A percentile compares a stretch with the other conserved stretches of the same genome.
Conservation (phyloP, 2,888 invertebrate species). For the Gymnocheta viridis region DNA sequence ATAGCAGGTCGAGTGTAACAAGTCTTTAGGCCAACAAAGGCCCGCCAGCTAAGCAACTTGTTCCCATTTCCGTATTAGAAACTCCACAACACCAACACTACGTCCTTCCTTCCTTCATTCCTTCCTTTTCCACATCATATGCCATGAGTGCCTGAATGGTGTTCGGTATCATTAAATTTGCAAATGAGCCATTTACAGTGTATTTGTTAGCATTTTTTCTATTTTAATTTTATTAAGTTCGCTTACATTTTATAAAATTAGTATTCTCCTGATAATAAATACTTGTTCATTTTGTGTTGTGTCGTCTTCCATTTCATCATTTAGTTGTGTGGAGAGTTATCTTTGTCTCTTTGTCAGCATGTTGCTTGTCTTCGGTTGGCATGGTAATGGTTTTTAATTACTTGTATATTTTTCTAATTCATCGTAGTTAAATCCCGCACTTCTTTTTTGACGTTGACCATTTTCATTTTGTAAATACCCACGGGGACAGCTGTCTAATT, state of each 20-base stretch:
- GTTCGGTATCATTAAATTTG: constrained; percentile 16
- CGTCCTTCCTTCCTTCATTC: too few relatives aligned
- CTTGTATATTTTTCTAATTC: constrained; percentile 45
- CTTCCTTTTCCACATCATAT: too few relatives aligned
- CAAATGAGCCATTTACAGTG: constrained; percentile 46
- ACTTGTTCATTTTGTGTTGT: constrained; percentile 26
- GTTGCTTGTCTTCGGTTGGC: constrained; percentile 1
- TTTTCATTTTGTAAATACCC: constrained; percentile 22
- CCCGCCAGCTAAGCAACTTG: neutral
- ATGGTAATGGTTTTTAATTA: constrained; percentile 65
- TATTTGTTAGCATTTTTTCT: constrained; percentile 26
- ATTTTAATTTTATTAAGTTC: constrained; percentile 49
- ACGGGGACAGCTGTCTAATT: constrained; percentile 26
- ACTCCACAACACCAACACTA: neutral
- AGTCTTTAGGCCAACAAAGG: neutral
- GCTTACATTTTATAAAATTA: constrained; percentile 29
- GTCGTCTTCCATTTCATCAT: constrained; percentile 1
- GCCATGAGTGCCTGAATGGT: neutral
- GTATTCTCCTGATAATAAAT: constrained; percentile 33
- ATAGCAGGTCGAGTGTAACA: neutral
- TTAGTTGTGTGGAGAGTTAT: neutral
- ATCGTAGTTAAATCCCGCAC: neutral
- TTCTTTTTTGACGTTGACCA: neutral
- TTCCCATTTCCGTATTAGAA: neutral
- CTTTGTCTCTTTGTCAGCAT: neutral